Percentiles rank a stretch among this genome's conserved stretches.
phyloP scores from a whole-genome alignment of 2,888 invertebrate species.

The Leucophora obtusa region DNA sequence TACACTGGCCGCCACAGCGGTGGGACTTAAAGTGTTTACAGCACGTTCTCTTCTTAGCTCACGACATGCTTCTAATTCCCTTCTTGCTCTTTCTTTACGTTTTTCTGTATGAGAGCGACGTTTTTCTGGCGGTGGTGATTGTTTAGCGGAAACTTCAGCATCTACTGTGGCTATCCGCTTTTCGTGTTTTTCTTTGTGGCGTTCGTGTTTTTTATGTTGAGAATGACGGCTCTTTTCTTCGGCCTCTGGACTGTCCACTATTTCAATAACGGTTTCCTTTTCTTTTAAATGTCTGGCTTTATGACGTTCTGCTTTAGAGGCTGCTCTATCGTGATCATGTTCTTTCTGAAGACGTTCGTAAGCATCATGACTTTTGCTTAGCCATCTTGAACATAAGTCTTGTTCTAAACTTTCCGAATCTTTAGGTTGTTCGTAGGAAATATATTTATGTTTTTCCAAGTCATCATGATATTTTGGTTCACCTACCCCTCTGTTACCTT shows the following conservation, averaged over 20 bases:
- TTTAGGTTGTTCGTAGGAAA: constrained; percentile 68
- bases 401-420: constrained; percentile 84
- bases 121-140: constrained; percentile 54
- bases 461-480: constrained; percentile 72
- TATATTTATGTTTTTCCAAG: constrained; percentile 66
- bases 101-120: constrained; percentile 83
- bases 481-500: constrained; percentile 71
- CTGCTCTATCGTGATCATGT: constrained; percentile 68
- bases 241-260: constrained; percentile 78
- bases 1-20: constrained; percentile 74
- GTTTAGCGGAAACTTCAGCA: constrained; percentile 21
- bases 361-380: constrained; percentile 82
- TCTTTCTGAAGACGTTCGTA: constrained; percentile 65
- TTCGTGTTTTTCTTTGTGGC: constrained; percentile 69
- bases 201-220: constrained; percentile 69
- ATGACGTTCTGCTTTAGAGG: constrained; percentile 65
- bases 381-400: constrained; percentile 86
- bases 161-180: constrained; percentile 59
- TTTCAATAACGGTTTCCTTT: constrained; percentile 76
- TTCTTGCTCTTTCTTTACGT: constrained; percentile 86
- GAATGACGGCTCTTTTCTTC: constrained; percentile 66
- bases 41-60: constrained; percentile 71
- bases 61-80: constrained; percentile 86
- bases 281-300: constrained; percentile 69
- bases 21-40: constrained; percentile 72